These are phyloP conservation scores for Tamandua tetradactyla DNA, from an alignment of 2,797 vertebrate species.

Conservation along the genomic window DNA sequence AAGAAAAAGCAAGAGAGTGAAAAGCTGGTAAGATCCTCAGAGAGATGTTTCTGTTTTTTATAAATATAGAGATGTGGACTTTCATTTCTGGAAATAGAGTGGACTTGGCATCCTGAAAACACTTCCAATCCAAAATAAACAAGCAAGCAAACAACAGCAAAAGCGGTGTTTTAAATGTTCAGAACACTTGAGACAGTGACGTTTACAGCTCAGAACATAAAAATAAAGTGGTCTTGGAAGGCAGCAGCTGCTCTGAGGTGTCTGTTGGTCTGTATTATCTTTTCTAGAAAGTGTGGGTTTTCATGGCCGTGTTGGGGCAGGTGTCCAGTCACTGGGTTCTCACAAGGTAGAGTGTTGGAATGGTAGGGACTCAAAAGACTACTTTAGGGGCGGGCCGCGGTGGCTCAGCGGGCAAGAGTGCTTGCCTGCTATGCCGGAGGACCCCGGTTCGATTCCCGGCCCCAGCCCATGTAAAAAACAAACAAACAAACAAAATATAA, in stretches of 20 bases:
- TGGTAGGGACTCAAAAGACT: neutral
- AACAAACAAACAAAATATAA: too few relatives aligned
- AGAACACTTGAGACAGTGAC: neutral
- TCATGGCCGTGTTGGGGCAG: neutral
- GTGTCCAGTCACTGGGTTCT: neutral
- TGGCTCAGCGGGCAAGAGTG: too few relatives aligned
- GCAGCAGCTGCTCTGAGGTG: neutral
- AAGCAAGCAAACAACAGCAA: neutral
- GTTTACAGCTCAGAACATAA: neutral
- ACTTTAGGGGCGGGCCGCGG: too few relatives aligned
- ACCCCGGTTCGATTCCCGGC: too few relatives aligned
- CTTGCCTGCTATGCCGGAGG: too few relatives aligned
- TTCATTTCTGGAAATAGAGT: neutral
- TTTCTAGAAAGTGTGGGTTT: neutral
- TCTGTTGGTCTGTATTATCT: neutral
- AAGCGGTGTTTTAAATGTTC: slow-evolving; percentile 9
- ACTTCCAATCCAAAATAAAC: neutral
- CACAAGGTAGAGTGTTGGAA: neutral
- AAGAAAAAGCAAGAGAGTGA: neutral
- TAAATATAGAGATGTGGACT: neutral
- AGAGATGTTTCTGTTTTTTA: neutral
- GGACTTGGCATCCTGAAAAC: neutral
- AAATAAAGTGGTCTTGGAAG: neutral
- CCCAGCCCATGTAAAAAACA: too few relatives aligned
- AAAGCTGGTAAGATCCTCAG: neutral